These are phyloP conservation scores for Catharus fuscescens DNA, from an alignment of 2,113 vertebrate species.

Conservation along the genomic window DNA sequence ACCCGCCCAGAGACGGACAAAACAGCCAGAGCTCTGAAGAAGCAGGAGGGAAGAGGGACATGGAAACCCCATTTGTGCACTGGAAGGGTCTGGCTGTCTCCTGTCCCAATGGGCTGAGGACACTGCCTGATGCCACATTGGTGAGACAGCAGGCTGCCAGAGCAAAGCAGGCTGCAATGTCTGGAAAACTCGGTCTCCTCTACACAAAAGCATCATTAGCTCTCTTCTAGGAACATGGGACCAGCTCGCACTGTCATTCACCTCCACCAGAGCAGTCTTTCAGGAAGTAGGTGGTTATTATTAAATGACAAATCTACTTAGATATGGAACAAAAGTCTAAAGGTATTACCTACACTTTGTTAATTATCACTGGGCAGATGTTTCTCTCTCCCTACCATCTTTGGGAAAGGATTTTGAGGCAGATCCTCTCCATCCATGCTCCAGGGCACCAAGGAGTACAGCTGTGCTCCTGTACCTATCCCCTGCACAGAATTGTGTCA, in stretches of 20 bases:
- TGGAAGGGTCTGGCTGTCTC: neutral
- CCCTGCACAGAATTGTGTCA: neutral
- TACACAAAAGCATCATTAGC: neutral
- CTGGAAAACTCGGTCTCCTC: neutral
- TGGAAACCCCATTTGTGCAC: neutral
- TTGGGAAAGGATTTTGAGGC: neutral
- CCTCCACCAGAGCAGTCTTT: neutral
- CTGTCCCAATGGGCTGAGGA: accelerated
- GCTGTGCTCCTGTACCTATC: neutral
- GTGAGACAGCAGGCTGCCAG: neutral
- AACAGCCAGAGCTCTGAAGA: neutral
- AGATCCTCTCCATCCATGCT: neutral
- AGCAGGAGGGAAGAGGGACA: neutral
- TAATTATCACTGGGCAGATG: neutral
- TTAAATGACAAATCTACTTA: neutral
- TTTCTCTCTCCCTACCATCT: neutral
- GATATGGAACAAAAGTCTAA: neutral
- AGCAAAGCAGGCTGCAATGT: neutral
- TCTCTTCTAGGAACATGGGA: neutral
- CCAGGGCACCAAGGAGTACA: neutral
- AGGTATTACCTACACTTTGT: neutral
- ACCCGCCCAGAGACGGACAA: neutral
- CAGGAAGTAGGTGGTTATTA: neutral
- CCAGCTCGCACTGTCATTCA: neutral
- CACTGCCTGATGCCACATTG: accelerated